These are phyloP conservation scores for Antheraea yamamai DNA, from an alignment of 2,888 invertebrate genomes.

Conservation along the genomic window DNA sequence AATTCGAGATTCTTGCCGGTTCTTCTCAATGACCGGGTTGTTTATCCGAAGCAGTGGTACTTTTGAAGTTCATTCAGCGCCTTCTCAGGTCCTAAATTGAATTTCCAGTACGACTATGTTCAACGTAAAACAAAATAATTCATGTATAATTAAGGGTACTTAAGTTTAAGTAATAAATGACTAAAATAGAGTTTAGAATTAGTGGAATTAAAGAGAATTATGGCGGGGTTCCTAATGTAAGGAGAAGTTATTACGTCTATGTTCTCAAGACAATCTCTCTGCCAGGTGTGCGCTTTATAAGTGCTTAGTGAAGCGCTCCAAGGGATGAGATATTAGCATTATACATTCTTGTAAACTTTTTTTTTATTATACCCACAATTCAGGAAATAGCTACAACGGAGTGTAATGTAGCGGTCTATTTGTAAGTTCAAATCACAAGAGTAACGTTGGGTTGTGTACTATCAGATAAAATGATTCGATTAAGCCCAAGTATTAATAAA, in stretches of 20 bases:
- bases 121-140: not conserved
- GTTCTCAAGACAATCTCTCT: slow-evolving; percentile 38
- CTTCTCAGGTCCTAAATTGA: too few relatives aligned
- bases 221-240: slow-evolving; percentile 23
- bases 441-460: too few relatives aligned
- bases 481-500: too few relatives aligned
- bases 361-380: too few relatives aligned
- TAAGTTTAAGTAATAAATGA: slow-evolving; percentile 23
- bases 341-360: not conserved
- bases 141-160: not conserved
- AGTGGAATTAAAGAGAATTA: slow-evolving; percentile 26
- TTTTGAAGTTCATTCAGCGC: too few relatives aligned
- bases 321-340: slow-evolving; percentile 15
- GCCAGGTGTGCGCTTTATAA: slow-evolving; percentile 38
- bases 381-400: too few relatives aligned
- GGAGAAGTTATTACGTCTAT: slow-evolving; percentile 28
- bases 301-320: slow-evolving; percentile 39
- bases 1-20: too few relatives aligned
- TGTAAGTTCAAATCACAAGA: too few relatives aligned
- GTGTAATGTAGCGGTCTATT: too few relatives aligned
- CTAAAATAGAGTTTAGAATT: slow-evolving; percentile 20
- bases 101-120: not conserved
- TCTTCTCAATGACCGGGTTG: too few relatives aligned
- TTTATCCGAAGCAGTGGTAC: too few relatives aligned
- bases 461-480: too few relatives aligned